Conservation (phyloP, 2,113 vertebrate genomes). For the Rhynchomys soricoides region DNA sequence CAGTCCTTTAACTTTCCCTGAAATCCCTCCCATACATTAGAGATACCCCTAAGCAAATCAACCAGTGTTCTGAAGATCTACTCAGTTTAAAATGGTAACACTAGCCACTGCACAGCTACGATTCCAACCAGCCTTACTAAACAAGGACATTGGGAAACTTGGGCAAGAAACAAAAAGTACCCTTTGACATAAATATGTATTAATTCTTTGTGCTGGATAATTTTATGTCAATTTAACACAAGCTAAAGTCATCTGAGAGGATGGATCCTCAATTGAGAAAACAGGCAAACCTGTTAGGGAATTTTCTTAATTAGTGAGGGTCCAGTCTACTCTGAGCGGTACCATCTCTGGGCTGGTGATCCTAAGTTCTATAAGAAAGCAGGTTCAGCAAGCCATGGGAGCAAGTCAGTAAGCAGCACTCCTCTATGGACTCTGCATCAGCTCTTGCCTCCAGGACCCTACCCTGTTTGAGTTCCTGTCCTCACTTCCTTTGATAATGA, state of each 20-base stretch:
- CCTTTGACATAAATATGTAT: not conserved
- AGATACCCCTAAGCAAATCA: not conserved
- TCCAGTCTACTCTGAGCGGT: not conserved
- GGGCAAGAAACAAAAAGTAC: not conserved
- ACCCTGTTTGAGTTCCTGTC: not conserved
- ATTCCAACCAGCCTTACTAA: not conserved
- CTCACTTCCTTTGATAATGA: not conserved
- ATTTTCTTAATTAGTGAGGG: not conserved
- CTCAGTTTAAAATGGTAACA: not conserved
- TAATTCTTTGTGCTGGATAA: not conserved
- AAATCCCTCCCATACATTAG: not conserved
- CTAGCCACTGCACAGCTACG: not conserved
- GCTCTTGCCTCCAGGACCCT: not conserved
- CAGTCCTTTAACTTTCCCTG: not conserved
- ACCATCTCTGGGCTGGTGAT: not conserved
- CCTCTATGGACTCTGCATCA: not conserved
- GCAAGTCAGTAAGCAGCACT: not conserved
- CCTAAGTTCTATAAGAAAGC: not conserved
- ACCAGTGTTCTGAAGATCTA: not conserved
- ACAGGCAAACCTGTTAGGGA: not conserved
- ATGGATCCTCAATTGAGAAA: not conserved
- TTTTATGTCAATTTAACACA: not conserved
- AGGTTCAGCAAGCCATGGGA: not conserved
- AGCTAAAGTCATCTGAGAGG: too few species aligned
- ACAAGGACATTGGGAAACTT: not conserved